Evolutionary conservation across 2,888 invertebrate genomes (phyloP), one percentile per base, ranked within the genome.

Genomic region (Anthrax anthrax): DNA sequence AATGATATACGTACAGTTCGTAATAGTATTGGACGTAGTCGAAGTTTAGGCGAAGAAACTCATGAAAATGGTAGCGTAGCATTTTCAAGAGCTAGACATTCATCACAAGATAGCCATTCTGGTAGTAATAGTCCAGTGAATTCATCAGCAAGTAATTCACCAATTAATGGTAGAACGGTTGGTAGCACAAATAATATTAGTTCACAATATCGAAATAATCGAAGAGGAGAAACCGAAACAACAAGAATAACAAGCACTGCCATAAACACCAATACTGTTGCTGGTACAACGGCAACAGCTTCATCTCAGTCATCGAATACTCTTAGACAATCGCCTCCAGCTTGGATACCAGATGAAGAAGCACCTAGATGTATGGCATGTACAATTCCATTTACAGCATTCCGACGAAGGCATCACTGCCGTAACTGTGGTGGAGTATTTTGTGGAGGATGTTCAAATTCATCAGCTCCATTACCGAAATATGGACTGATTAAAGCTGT

Each of bases 331-430:
- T 61, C 65, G 16, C 83, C 89, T 1, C 94, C 94, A 0, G 78
- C 83, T 45, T 97, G 97, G 97, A 83, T 97, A 50, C 97, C 97
- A 1, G 95, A 96, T 68, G 84, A 88, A 48, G 81, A 87, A 52
- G 89, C 89, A 37, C 85, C 89, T 0, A 77, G 83, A 47, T 98
- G 97, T 68, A 94, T 92, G 84, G 81, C 89, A 36, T 98, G 98
- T 67, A 78, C 80, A 49, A 81, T 85, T 17, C 82, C 82, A 56
- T 98, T 98, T 72, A 97, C 94, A 4, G 88, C 97, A 53, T 88
- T 98, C 57, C 79, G 96, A 37, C 78, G 97, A 17, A 72, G 97
- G 12, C 97, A 98, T 66, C 97, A 97, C 68, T 97, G 97, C 65
- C 74, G 97, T 56, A 95, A 95, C 69, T 98, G 96, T 70, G 96